A percentile compares a stretch with the other conserved stretches of the same genome.
Conservation (phyloP, 2,113 vertebrate species). For the Galemys pyrenaicus region DNA sequence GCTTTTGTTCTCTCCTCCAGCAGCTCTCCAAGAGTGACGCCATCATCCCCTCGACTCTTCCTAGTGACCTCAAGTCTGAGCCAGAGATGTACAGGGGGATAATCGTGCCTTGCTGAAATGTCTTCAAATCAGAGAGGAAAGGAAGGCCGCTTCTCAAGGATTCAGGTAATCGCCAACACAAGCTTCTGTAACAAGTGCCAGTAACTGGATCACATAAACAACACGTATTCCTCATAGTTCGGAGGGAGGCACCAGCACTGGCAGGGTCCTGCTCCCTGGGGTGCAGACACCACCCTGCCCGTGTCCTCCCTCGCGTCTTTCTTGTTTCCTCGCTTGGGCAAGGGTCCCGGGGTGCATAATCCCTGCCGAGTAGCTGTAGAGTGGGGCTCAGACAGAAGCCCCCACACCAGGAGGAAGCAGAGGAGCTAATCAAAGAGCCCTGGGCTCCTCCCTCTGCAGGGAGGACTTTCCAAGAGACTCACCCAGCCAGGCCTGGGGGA, state of each 20-base stretch:
- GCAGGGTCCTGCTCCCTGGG: neutral
- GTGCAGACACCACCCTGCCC: neutral
- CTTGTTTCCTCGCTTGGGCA: too few relatives aligned
- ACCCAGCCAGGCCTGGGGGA: neutral
- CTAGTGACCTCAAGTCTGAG: neutral
- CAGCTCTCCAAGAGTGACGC: neutral
- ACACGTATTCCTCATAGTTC: neutral
- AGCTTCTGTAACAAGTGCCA: neutral
- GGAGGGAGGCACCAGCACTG: neutral
- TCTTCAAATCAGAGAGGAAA: slow-evolving; percentile 31
- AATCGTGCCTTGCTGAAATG: neutral
- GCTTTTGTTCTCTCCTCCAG: neutral
- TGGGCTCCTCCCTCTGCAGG: neutral
- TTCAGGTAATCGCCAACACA: neutral
- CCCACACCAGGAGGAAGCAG: neutral
- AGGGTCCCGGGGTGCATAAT: too few relatives aligned
- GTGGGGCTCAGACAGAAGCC: neutral
- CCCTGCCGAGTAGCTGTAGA: too few relatives aligned
- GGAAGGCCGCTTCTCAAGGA: neutral
- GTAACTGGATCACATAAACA: neutral
- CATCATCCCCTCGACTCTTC: neutral
- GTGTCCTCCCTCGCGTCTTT: neutral
- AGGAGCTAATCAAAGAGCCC: neutral
- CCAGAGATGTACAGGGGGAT: neutral
- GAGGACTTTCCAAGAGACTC: neutral